Conservation (phyloP, 2,113 vertebrate species). For the Camelus bactrianus region DNA sequence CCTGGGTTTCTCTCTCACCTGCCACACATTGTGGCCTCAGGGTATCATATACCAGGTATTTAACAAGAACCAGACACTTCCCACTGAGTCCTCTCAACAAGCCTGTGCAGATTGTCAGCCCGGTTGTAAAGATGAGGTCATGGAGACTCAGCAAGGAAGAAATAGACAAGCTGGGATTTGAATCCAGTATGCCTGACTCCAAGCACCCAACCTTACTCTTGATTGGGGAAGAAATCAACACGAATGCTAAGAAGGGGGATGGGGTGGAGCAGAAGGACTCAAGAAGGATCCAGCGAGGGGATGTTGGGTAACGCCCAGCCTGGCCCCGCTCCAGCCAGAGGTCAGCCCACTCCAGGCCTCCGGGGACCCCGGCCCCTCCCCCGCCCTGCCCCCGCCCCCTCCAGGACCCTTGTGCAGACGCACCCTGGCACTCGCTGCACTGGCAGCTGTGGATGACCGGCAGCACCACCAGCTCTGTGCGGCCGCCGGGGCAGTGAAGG, state of each 20-base stretch:
- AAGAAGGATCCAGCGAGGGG: no score
- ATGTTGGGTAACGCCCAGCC: no score
- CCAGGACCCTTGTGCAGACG: not conserved
- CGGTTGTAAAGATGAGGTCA: not conserved
- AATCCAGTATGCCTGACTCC: not conserved
- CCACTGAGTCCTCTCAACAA: not conserved
- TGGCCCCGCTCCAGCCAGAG: no score
- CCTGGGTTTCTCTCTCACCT: not conserved
- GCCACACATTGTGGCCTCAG: not conserved
- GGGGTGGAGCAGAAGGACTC: not conserved
- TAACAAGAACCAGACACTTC: not conserved
- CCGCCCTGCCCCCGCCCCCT: not conserved
- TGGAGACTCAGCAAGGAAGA: not conserved
- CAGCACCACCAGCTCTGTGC: conserved; percentile 90
- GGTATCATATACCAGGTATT: not conserved
- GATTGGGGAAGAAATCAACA: not conserved
- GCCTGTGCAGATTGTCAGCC: not conserved
- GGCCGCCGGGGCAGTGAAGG: conserved; percentile 88
- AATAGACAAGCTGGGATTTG: not conserved
- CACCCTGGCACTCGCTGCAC: conserved; percentile 94
- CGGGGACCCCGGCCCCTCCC: not conserved
- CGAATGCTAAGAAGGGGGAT: no score
- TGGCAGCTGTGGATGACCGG: conserved; percentile 94
- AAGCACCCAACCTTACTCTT: not conserved
- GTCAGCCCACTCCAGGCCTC: not conserved